phyloP scores from a whole-genome alignment of 2,797 vertebrate genomes.

The Malurus splendens region DNA sequence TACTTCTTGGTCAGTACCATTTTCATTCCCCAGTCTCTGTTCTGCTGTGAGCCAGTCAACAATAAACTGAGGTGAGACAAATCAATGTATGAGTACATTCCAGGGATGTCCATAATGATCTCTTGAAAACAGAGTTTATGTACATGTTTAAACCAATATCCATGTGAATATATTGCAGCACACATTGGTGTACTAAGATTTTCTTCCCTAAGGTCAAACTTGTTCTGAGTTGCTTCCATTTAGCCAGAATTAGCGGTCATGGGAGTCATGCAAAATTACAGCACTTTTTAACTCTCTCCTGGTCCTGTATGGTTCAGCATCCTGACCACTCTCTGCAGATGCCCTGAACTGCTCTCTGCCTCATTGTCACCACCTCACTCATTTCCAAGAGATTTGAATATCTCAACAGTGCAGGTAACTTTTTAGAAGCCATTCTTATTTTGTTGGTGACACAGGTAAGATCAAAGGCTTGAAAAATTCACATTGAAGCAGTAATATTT shows the following conservation, averaged over 20 bases:
- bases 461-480: not conserved
- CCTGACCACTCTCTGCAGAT: not conserved
- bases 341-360: not conserved
- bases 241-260: not conserved
- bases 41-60: not conserved
- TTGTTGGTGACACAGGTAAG: not conserved
- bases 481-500: not conserved
- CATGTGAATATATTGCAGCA: not conserved
- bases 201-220: not conserved
- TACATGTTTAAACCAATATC: not conserved
- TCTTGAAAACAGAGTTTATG: not conserved
- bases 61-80: not conserved
- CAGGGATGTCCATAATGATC: not conserved
- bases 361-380: not conserved
- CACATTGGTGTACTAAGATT: not conserved
- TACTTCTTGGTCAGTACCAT: not conserved
- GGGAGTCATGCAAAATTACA: not conserved
- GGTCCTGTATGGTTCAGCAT: not conserved
- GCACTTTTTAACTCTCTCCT: not conserved
- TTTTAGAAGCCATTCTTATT: not conserved
- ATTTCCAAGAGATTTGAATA: not conserved
- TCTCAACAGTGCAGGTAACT: rapidly evolving
- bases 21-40: not conserved
- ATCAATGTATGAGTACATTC: not conserved
- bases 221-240: not conserved